phyloP scores from a whole-genome alignment of 2,888 invertebrate genomes.

The Pachydiplax longipennis region DNA sequence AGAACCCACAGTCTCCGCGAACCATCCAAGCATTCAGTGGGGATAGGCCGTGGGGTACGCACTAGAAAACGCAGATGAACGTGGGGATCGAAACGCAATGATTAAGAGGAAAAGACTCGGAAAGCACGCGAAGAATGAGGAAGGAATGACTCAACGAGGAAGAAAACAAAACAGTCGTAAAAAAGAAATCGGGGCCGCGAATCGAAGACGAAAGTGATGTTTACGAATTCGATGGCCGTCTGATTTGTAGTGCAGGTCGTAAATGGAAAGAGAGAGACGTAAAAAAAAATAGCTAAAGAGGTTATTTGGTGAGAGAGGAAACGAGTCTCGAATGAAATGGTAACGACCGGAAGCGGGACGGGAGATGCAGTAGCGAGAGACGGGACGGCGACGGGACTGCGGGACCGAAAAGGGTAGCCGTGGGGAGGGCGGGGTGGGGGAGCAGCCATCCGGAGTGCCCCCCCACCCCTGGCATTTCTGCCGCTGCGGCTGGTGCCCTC shows the following conservation, averaged over 20 bases:
- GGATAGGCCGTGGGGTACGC: too few relatives aligned
- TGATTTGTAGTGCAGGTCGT: too few relatives aligned
- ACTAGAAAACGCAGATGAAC: background rate
- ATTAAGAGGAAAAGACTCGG: background rate
- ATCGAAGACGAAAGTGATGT: background rate
- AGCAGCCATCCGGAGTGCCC: background rate
- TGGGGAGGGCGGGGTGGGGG: background rate
- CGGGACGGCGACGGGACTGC: background rate
- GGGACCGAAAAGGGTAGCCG: background rate
- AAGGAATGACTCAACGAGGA: background rate
- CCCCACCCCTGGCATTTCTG: background rate
- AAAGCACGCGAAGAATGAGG: background rate
- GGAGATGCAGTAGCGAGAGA: background rate
- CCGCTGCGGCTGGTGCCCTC: constrained; percentile 7
- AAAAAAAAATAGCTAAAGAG: background rate
- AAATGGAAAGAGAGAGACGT: background rate
- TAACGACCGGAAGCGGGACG: background rate
- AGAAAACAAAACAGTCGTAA: background rate
- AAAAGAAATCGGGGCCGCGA: background rate
- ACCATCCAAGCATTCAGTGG: too few relatives aligned
- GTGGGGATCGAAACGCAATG: background rate
- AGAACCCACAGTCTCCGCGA: too few relatives aligned
- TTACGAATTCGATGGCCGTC: too few relatives aligned
- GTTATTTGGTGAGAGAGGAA: background rate
- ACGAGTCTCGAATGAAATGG: background rate